These are phyloP conservation scores for Cyanocitta stelleri DNA, from an alignment of 2,113 vertebrate species.

Conservation along the genomic window DNA sequence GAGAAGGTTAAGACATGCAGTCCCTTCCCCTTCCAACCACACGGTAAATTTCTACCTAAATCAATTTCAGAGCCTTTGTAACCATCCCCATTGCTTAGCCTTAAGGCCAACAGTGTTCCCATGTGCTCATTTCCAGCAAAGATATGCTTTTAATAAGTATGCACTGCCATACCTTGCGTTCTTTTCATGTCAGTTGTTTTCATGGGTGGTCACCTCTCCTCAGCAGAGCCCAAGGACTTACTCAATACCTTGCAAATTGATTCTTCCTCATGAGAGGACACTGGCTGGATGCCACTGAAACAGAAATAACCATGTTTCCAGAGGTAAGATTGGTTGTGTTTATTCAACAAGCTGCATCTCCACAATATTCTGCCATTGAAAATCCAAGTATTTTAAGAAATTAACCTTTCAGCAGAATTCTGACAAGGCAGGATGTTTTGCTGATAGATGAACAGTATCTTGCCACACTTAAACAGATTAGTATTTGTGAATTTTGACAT, in stretches of 20 bases:
- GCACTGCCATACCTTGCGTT: neutral
- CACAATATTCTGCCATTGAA: neutral
- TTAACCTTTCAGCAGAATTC: neutral
- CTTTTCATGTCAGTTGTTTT: constrained; percentile 1
- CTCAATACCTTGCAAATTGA: constrained; percentile 21
- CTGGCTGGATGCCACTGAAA: constrained; percentile 22
- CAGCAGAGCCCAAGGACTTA: neutral
- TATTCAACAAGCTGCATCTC: neutral
- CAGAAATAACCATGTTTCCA: neutral
- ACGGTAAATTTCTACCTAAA: neutral
- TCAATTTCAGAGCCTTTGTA: neutral
- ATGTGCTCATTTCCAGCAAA: neutral
- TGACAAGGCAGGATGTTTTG: neutral
- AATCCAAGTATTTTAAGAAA: neutral
- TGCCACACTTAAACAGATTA: constrained; percentile 39
- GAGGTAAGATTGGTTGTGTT: neutral
- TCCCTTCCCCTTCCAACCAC: neutral
- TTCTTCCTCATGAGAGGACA: constrained; percentile 22
- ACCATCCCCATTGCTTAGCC: neutral
- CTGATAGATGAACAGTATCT: neutral
- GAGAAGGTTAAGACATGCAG: neutral
- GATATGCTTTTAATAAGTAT: neutral
- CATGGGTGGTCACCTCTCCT: constrained; percentile 3
- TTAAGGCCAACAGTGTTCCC: neutral
- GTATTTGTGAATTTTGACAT: constrained; percentile 57